phyloP scores from a whole-genome alignment of 1,140 invertebrate genomes.

The Lethrus apterus region DNA sequence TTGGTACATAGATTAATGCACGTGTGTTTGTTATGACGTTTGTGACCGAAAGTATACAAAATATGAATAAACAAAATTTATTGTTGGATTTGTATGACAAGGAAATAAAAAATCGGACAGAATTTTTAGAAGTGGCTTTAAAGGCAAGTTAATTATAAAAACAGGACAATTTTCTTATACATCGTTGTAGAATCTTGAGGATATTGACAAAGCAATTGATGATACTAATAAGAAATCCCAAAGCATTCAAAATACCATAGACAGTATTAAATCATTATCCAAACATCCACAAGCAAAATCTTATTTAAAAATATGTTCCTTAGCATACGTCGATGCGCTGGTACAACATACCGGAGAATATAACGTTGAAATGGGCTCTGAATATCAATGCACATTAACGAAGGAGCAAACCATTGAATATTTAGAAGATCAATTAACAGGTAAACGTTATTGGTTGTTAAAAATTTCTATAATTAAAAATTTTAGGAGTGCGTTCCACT shows the following conservation, averaged over 20 bases:
- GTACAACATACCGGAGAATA: conserved; percentile 12
- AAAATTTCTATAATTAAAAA: too few species aligned
- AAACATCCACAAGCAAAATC: conserved; percentile 5
- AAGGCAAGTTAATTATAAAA: too few species aligned
- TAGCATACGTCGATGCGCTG: neutral
- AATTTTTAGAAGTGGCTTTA: neutral
- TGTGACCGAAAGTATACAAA: too few species aligned
- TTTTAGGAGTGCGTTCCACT: too few species aligned
- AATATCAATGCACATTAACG: conserved; percentile 10
- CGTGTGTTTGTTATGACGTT: too few species aligned
- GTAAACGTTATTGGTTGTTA: too few species aligned
- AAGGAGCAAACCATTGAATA: conserved; percentile 12
- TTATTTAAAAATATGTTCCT: conserved; percentile 3
- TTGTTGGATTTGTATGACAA: too few species aligned
- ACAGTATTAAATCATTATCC: neutral
- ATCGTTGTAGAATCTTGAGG: neutral
- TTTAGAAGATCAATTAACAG: conserved; percentile 6
- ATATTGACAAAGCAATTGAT: neutral
- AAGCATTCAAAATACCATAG: conserved; percentile 3
- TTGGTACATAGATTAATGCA: too few species aligned
- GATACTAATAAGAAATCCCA: neutral
- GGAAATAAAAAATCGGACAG: too few species aligned
- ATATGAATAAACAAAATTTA: too few species aligned
- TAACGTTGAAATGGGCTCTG: conserved; percentile 3
- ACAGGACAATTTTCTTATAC: neutral